Percentiles rank a stretch among this genome's conserved stretches.
Evolutionary conservation across 2,113 vertebrate species (phyloP).

Genomic region (Tachysurus vachellii): DNA sequence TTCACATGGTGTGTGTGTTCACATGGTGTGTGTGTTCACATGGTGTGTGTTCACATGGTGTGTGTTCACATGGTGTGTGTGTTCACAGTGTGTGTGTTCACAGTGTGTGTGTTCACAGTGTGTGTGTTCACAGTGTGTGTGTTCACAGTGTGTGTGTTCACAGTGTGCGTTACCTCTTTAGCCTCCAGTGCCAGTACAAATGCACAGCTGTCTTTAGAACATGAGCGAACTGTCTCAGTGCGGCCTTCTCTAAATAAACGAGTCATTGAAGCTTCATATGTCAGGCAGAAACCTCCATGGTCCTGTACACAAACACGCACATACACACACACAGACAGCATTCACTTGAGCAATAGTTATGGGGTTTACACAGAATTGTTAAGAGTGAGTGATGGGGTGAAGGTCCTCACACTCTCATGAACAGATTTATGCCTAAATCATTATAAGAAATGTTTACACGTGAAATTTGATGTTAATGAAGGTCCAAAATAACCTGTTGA

Average conservation of each 20-base stretch:
- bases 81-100: too few relatives aligned
- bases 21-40: too few relatives aligned
- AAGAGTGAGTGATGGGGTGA: background rate
- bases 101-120: too few relatives aligned
- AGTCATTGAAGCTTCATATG: conserved; percentile 85
- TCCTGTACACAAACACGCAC: conserved; percentile 66
- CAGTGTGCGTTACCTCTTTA: conserved; percentile 62
- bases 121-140: too few relatives aligned
- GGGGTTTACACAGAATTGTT: background rate
- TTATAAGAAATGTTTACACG: too few relatives aligned
- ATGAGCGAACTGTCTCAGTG: conserved; percentile 83
- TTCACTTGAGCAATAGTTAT: too few relatives aligned
- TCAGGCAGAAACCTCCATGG: conserved; percentile 80
- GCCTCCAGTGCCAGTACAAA: conserved; percentile 79
- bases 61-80: too few relatives aligned
- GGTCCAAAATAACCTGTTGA: too few relatives aligned
- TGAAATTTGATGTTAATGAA: too few relatives aligned
- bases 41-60: too few relatives aligned
- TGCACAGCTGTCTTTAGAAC: conserved; percentile 75
- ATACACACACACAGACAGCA: background rate
- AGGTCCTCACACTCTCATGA: background rate
- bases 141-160: background rate
- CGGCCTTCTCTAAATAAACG: conserved; percentile 84
- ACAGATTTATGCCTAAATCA: too few relatives aligned
- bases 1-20: too few relatives aligned